A percentile compares a stretch with the other conserved stretches of the same genome.
Conservation (phyloP, 2,888 invertebrate genomes). For the Nephrotoma guestfalica region DNA sequence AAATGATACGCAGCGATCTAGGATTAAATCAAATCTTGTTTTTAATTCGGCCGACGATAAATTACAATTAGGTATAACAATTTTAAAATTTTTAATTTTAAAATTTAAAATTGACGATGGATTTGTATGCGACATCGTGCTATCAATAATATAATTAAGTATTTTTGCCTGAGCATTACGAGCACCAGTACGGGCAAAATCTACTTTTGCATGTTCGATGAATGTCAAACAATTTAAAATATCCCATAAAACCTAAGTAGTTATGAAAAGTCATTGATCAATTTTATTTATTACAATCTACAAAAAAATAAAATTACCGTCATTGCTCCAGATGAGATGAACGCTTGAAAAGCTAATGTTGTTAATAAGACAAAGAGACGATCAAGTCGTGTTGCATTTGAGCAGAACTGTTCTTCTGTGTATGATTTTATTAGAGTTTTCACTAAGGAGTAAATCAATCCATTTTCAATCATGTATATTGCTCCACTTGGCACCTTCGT, state of each 20-base stretch:
- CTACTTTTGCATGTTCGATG: slow-evolving; percentile 24
- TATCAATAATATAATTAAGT: slow-evolving; percentile 23
- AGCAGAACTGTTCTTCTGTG: neutral
- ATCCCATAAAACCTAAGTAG: slow-evolving; percentile 27
- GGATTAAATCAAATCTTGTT: slow-evolving; percentile 27
- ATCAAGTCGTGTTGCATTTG: neutral
- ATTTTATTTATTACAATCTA: neutral
- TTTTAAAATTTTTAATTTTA: slow-evolving; percentile 7
- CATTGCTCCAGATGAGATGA: slow-evolving; percentile 28
- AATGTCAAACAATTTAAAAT: slow-evolving; percentile 21
- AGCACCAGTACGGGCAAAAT: slow-evolving; percentile 22
- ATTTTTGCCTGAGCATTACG: slow-evolving; percentile 26
- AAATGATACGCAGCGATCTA: slow-evolving; percentile 29
- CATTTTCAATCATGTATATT: slow-evolving; percentile 23
- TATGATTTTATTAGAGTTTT: slow-evolving; percentile 24
- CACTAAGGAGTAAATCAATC: slow-evolving; percentile 25
- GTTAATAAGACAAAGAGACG: slow-evolving; percentile 15
- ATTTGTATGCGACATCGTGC: neutral
- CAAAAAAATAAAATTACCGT: slow-evolving; percentile 19
- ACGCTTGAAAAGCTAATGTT: slow-evolving; percentile 22
- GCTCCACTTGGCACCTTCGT: slow-evolving; percentile 21
- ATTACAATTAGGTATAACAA: slow-evolving; percentile 17
- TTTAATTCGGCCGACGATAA: slow-evolving; percentile 23
- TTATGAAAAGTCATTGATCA: too few species aligned
- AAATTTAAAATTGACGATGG: slow-evolving; percentile 7